Evolutionary conservation across 2,797 vertebrate genomes (phyloP).

Genomic region (Onychomys leucogaster): DNA sequence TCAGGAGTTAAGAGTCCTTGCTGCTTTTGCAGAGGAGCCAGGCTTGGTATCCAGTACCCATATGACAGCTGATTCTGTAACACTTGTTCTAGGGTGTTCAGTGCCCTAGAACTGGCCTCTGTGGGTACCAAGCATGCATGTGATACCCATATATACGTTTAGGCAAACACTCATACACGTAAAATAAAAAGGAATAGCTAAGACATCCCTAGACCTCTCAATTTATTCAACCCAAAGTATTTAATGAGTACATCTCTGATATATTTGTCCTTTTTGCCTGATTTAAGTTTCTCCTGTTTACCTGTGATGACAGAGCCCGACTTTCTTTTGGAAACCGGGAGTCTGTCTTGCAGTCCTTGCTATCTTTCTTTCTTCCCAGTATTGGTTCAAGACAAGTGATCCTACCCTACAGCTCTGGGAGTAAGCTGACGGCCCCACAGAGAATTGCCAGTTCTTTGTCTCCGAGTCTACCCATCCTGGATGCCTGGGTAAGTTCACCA

Average conservation of each 20-base stretch:
- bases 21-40: neutral
- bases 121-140: neutral
- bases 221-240: neutral
- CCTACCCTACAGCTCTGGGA: neutral
- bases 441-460: neutral
- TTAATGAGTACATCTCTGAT: neutral
- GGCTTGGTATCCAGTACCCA: neutral
- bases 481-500: neutral
- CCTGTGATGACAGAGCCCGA: neutral
- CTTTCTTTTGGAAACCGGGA: neutral
- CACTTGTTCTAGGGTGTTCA: neutral
- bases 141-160: neutral
- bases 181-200: neutral
- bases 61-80: neutral
- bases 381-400: neutral
- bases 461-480: neutral
- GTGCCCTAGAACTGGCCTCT: neutral
- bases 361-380: neutral
- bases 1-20: neutral
- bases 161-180: neutral
- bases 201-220: neutral
- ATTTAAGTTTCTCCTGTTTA: neutral
- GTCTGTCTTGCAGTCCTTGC: neutral
- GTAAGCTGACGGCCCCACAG: neutral
- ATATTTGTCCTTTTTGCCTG: neutral